Evolutionary conservation across 2,113 vertebrate species (phyloP), one percentile per base, ranked within the genome.

Genomic region (Paramisgurnus dabryanus): DNA sequence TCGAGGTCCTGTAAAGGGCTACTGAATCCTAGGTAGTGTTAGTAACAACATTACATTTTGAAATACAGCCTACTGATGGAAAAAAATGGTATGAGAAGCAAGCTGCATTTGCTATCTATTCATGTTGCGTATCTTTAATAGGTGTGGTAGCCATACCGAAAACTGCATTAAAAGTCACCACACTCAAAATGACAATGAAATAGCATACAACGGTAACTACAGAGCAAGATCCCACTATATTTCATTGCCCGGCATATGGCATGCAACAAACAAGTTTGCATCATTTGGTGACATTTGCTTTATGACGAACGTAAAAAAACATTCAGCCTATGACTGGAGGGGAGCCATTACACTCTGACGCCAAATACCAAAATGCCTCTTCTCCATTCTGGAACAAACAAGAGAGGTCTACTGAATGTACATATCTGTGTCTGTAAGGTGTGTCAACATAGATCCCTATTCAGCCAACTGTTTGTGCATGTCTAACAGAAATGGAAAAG

Each of bases 391-490:
- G 72, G 72, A 57, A 73, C 53, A 27, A 49, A 75, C 58, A 9
- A 27, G 15, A 73, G 70, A 60, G 53, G 12, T 67, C 34, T 61
- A 11, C n/a, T 82, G 45, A 58, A 60, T 45, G 34, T 77, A 43
- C 50, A 4, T 50, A 64, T 79, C 45, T 55, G 61, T 74, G 61
- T 5, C 17, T 34, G 22, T 67, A 43, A 72, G 41, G 43, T 39
- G 57, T 75, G 63, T 49, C 73, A 76, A 49, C 43, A 76, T 34
- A 39, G 27, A 76, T 63, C 43, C 39, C 15, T 64, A 18, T 75
- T 75, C 72, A 75, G 63, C 79, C 71, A 81, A 67, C 53, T 71
- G 53, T 82, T 47, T 77, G 45, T 64, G 43, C 34, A 57, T 41
- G 43, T 60, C 15, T 70, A 74, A 63, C 45, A 10, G 60, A 79